Evolutionary conservation across 2,888 invertebrate species (phyloP), one percentile per base, ranked within the genome.

Genomic region (Subacronicta megacephala): DNA sequence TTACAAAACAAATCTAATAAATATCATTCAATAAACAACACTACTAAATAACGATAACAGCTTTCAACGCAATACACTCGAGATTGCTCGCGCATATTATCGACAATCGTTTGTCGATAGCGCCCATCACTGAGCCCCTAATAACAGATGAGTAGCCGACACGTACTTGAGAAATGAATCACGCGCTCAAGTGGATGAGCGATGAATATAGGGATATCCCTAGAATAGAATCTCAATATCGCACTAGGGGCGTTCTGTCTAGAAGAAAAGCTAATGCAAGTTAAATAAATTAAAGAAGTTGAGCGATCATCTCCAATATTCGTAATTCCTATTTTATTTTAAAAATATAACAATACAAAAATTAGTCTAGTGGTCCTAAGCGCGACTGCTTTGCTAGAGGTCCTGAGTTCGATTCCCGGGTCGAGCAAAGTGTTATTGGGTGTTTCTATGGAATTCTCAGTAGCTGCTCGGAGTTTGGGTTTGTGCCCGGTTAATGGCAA

Each of bases 141-240:
- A 68, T 68, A 68, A 63, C 65, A 49, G 57, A 57, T 52, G 64
- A 69, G 65, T 26, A 63, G 65, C 43, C 57, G 41, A 44, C 46
- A 26, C 64, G 70, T 52, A 69, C 65, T 66, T 69, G 64, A 63
- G 64, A 69, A 41, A 63, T 66, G 65, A 66, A 63, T 66, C 65
- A 66, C 58, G 35, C 40, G 43, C 17, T 45, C 23, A 52, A 66
- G 63, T 69, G 69, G 64, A 29, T 52, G 16, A 38, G 37, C 47
- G 46, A 50, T 68, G 36, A 17, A 41, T 52, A 20, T 47, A 66
- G 47, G 64, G 58, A 57, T 63, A 66, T 52, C 65, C 64, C 44
- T 69, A 49, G 64, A 63, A 69, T 63, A 66, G 33, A 62, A 61
- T 35, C 17, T 31, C 5, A n/a, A n/a, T 31, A 31, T 31, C 10